phyloP scores from a whole-genome alignment of 1,140 invertebrate species.

The Aphis craccivora region DNA sequence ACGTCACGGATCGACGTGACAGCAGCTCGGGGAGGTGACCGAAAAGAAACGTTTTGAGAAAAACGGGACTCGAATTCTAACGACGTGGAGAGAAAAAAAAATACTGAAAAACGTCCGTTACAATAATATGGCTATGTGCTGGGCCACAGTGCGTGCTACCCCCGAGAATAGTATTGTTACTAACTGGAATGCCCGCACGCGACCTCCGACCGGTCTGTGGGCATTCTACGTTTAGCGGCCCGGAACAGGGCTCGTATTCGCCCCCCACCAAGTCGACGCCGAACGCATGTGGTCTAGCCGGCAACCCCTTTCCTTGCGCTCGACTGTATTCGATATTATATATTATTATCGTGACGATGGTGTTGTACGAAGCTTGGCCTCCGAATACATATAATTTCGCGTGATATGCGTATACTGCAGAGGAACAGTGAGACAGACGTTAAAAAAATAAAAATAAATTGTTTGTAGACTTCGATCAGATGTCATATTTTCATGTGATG shows the following conservation, averaged over 20 bases:
- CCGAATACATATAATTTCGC: background rate
- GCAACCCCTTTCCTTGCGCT: constrained; percentile 31
- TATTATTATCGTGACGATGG: background rate
- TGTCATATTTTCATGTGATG: background rate
- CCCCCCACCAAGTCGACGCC: constrained; percentile 33
- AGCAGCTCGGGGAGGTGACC: too few relatives aligned
- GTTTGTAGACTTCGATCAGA: too few relatives aligned
- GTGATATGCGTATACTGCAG: too few relatives aligned
- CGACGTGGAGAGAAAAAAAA: background rate
- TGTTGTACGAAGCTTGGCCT: background rate
- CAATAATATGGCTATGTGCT: background rate
- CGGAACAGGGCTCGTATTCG: constrained; percentile 47
- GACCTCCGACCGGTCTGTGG: constrained; percentile 38
- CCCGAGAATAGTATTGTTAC: constrained; percentile 31
- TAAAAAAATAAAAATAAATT: too few relatives aligned
- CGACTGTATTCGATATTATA: constrained; percentile 15
- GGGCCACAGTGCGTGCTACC: background rate
- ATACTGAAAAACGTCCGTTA: constrained; percentile 20
- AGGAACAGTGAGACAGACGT: too few relatives aligned
- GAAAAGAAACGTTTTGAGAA: background rate
- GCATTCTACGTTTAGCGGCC: constrained; percentile 41
- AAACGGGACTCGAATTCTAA: background rate
- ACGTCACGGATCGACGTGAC: background rate
- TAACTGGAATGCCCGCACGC: constrained; percentile 44
- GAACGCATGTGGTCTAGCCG: constrained; percentile 27